Base-by-base conservation (phyloP, 2,113 vertebrate genomes). In the Castor canadensis region DNA sequence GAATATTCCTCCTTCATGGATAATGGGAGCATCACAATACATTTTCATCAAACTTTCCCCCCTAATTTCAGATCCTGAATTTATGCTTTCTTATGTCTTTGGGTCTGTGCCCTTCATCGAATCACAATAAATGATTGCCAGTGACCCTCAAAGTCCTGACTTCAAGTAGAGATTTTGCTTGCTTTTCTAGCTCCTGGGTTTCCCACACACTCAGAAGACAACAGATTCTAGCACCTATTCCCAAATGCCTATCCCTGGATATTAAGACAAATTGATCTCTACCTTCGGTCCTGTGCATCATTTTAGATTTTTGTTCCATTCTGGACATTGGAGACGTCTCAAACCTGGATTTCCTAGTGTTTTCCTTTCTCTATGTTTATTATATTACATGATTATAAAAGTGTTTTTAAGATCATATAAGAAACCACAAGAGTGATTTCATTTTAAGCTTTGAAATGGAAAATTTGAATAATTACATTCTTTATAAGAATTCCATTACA, bases 231-330 rank as follows among this genome's bases (percentile, higher is more conserved):
- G 43, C 1, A 12, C 45, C 54, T 79, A 72, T 32, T 9, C 26
- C 54, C 7, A 66, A 58, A 15, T 64, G 4, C 45, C 16, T 85
- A 9, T 20, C 43, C 7, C 40, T 75, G 35, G 4, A 49, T 52
- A 22, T 10, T 28, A 30, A 54, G 40, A 17, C 40, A 75, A 84
- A 54, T 3, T 80, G 30, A 28, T 24, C 40, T 64, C 81, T 82
- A 30, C 16, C 38, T 77, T 95, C 62, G 24, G 38, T 83, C 72
- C 24, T 22, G 45, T 17, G 58, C 45, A 58, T 71, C 54, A 93
- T 82, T 82, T 93, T 93, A 87, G 62, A 43, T 35, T 82, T 95
- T 58, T 62, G 24, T 69, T 93, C 62, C 22, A 43, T 82, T 40
- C 35, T 71, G 69, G 75, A 87, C 20, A 56, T 45, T 54, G 35